These are phyloP conservation scores for Campoletis sonorensis DNA, from an alignment of 1,140 invertebrate species.

Conservation along the genomic window DNA sequence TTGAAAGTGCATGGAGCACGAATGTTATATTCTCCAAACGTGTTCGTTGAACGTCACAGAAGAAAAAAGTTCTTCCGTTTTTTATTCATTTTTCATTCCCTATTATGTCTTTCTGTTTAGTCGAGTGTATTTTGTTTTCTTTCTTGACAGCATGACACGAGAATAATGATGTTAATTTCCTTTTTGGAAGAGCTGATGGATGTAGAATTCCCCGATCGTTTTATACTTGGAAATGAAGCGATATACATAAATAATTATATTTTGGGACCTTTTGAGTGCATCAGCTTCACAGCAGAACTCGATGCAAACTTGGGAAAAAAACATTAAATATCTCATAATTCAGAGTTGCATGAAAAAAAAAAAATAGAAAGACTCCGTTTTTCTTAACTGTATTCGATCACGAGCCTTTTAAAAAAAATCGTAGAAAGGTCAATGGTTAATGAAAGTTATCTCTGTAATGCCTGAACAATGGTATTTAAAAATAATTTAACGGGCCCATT, in stretches of 20 bases:
- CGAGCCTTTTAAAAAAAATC: too few relatives aligned
- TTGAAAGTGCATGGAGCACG: neutral
- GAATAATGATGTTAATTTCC: neutral
- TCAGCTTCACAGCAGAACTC: slow-evolving; percentile 33
- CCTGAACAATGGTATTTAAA: too few relatives aligned
- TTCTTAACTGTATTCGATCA: too few relatives aligned
- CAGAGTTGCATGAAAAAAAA: too few relatives aligned
- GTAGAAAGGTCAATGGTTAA: too few relatives aligned
- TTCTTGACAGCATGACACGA: neutral
- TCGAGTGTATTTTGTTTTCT: slow-evolving; percentile 8
- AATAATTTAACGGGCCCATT: too few relatives aligned
- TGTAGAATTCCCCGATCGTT: neutral
- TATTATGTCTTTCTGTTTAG: neutral
- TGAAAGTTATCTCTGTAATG: too few relatives aligned
- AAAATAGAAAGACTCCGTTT: too few relatives aligned
- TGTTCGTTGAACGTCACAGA: neutral
- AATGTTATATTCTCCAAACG: neutral
- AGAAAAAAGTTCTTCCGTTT: neutral
- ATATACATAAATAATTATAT: slow-evolving; percentile 64
- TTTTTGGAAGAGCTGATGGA: slow-evolving; percentile 5
- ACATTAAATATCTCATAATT: too few relatives aligned
- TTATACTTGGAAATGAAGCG: slow-evolving; percentile 31
- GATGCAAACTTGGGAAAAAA: too few relatives aligned
- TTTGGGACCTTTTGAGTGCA: slow-evolving; percentile 26
- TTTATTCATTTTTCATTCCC: neutral